Base-by-base conservation (phyloP, 92 coral and sea anemone species). In the Montipora capitata region DNA sequence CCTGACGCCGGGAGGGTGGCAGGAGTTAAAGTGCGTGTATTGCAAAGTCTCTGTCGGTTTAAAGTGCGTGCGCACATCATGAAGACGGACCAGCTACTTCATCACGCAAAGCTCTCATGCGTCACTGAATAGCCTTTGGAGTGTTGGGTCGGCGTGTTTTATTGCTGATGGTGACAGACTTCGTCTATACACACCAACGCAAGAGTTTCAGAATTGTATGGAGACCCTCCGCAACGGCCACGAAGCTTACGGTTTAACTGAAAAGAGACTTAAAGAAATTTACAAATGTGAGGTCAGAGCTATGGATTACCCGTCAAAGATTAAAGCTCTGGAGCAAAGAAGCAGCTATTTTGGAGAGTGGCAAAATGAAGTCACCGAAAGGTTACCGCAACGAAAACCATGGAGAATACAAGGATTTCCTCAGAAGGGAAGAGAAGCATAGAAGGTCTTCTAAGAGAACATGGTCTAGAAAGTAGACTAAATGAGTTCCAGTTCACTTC, bases 251-350 rank as follows among this genome's bases (percentile, higher is more conserved):
- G 85, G 85, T 80, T 27, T 80, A 15, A 44, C 64, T 9, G 85
- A 80, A 67, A 80, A 80, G 85, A 63, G 85, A 44, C 85, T 80
- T 80, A 74, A 74, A 6, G 85, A 80, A 10, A 67, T 7, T 64
- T 48, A 40, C 14, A 80, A 80, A 66, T n/a, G 41, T 80, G 15
- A 13, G 10, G 44, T 68, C 61, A 80, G 85, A 68, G 40, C 76
- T 12, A 64, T 49, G 85, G 51, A 40, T 13, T 80, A 42, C 85
- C 17, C 14, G 38, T 11, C 61, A 15, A 80, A 35, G 42, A 80
- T 80, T 80, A 18, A 64, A 64, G 74, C 85, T 27, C 42, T 83
- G 79, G 80, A 72, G 69, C 69, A 74, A 71, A 83, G 71, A 18
- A 83, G 70, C 56, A 72, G 80, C 79, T 83, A 72, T 49, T 83